phyloP scores from a whole-genome alignment of 2,113 vertebrate genomes.

The Dermatemys mawii region DNA sequence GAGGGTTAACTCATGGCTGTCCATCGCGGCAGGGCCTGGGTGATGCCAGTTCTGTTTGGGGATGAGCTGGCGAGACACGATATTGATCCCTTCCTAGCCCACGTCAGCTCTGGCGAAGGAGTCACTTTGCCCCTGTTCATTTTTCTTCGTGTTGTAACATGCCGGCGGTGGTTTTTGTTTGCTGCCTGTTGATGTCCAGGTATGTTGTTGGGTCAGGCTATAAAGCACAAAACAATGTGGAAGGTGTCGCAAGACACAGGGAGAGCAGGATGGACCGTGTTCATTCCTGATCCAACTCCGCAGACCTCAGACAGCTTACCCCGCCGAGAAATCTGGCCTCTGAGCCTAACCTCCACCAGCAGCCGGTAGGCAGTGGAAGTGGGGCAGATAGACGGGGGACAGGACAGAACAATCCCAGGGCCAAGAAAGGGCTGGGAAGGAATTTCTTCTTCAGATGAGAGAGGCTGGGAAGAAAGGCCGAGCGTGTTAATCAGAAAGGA shows the following conservation, averaged over 20 bases:
- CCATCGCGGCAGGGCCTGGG: background rate
- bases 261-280: background rate
- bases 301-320: background rate
- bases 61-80: background rate
- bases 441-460: background rate
- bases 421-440: background rate
- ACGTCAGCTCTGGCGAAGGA: background rate
- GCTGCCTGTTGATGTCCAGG: background rate
- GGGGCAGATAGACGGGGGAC: background rate
- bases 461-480: background rate
- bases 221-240: accelerated
- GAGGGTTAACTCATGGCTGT: background rate
- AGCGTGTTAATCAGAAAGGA: background rate
- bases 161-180: background rate
- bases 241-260: accelerated
- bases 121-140: background rate
- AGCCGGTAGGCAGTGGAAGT: accelerated
- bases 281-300: background rate
- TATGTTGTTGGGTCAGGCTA: too few species aligned
- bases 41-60: background rate
- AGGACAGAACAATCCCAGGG: background rate
- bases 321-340: accelerated
- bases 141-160: background rate
- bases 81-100: background rate
- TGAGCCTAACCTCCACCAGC: accelerated